Evolutionary conservation across 2,113 vertebrate genomes (phyloP), one percentile per base, ranked within the genome.

Genomic region (Apistogramma diplotaenia): DNA sequence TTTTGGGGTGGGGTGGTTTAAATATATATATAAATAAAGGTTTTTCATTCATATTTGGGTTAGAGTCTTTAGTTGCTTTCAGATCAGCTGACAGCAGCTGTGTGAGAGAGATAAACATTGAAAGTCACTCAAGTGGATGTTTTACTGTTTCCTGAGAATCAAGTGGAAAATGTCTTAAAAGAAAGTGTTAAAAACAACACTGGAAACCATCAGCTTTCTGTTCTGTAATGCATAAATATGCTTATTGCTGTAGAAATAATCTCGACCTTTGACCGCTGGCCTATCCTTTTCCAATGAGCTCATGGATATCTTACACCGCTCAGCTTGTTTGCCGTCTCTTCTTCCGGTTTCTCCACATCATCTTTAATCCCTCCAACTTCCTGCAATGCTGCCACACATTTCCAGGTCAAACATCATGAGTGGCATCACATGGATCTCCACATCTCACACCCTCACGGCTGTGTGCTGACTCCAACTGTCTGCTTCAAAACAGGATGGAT

Each of bases 401-500:
- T 89, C 86, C 91, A 65, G 78, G 83, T 89, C 79, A 87, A 55
- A 86, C 55, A 84, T 89, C 85, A 59, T 4, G 15, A 29, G 29
- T 35, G 49, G 49, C 29, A 19, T 15, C 1, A 7, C 8, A 25
- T 1, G 15, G n/a, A 23, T 35, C 29, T 31, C n/a, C n/a, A 16
- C 5, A 7, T 7, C 77, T 57, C 61, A 37, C 54, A 53, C 46
- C 27, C 53, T 65, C 61, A 49, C 31, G 46, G 19, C 6, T 21
- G 18, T 61, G 62, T 91, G 90, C 86, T 89, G 91, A 92, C 85
- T 89, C 78, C 0, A 54, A 56, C 31, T n/a, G 61, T 82, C 81
- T 35, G 59, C 74, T 55, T 31, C 19, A 74, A 87, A 93, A 93
- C 91, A 92, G 89, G 91, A 92, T 92, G 91, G 83, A 31, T 72